A percentile compares a stretch with the other conserved stretches of the same genome.
phyloP scores from a whole-genome alignment of 2,797 vertebrate species.

The Emys orbicularis region DNA sequence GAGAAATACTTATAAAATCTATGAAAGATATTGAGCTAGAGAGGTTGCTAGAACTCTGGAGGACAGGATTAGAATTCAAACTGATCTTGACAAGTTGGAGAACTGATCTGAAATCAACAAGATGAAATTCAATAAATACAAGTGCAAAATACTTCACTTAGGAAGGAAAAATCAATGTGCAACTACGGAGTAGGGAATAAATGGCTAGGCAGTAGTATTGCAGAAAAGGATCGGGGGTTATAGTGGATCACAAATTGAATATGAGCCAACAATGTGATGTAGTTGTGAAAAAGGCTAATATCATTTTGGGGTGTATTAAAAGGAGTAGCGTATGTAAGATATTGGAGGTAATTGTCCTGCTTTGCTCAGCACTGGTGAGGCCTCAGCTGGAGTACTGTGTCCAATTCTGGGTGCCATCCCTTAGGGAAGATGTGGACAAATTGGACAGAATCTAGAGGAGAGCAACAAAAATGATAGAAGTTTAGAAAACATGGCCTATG shows the following conservation, averaged over 20 bases:
- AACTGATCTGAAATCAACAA: neutral
- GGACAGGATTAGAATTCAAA: neutral
- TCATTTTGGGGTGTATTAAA: too few species aligned
- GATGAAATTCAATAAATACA: neutral
- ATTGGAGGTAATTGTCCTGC: too few species aligned
- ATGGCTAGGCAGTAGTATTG: too few species aligned
- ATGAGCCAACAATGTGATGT: too few species aligned
- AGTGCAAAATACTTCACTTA: neutral
- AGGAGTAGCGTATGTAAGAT: too few species aligned
- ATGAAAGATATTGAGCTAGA: neutral
- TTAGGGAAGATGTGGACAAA: neutral
- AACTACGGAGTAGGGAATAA: neutral
- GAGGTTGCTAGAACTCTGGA: neutral
- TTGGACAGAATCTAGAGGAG: neutral
- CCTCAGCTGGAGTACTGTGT: too few species aligned
- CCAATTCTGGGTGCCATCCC: too few species aligned
- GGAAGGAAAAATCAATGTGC: neutral
- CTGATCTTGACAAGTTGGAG: neutral
- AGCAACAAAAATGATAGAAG: neutral
- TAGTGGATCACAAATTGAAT: too few species aligned
- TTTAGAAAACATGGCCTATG: too few species aligned
- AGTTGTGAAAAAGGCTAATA: too few species aligned
- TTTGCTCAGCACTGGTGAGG: too few species aligned
- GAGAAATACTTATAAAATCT: neutral
- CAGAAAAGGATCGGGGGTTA: too few species aligned